Conservation (phyloP, 2,888 invertebrate species). For the Caenorhabditis macrosperma region DNA sequence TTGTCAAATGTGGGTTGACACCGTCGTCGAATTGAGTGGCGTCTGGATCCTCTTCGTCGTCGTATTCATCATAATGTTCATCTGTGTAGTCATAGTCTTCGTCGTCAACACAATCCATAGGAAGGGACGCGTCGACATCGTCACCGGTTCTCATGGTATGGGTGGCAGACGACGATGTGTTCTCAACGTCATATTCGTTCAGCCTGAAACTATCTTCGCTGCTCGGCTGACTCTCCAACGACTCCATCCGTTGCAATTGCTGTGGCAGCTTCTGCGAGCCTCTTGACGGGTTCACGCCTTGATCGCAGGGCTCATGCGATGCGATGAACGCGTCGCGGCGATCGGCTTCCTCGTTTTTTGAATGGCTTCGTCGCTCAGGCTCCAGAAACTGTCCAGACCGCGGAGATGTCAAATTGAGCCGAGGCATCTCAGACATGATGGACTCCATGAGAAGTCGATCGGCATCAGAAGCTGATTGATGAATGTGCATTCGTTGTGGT, state of each 20-base stretch:
- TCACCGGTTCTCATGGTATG: constrained; percentile 23
- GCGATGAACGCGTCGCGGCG: constrained; percentile 55
- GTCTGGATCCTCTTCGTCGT: constrained; percentile 53
- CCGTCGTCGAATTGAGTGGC: constrained; percentile 52
- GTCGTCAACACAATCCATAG: constrained; percentile 46
- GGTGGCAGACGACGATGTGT: background rate
- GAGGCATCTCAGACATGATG: constrained; percentile 56
- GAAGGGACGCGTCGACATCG: constrained; percentile 46
- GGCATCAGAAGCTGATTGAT: constrained; percentile 1
- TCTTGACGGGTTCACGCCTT: constrained; percentile 8
- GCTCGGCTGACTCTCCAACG: constrained; percentile 40
- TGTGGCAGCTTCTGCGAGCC: constrained; percentile 23
- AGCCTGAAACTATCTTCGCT: constrained; percentile 55
- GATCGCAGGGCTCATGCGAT: constrained; percentile 59
- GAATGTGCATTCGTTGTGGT: background rate
- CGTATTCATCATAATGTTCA: constrained; percentile 23
- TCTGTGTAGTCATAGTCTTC: constrained; percentile 49
- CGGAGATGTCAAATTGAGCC: constrained; percentile 6
- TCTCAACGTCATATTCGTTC: background rate
- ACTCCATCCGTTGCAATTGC: constrained; percentile 35
- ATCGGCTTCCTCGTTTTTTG: constrained; percentile 68
- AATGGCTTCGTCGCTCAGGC: constrained; percentile 17
- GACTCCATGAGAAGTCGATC: constrained; percentile 56
- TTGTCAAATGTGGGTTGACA: constrained; percentile 47
- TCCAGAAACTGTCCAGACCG: constrained; percentile 14